Conservation (phyloP, 2,888 invertebrate genomes). For the Hetaerina titia region DNA sequence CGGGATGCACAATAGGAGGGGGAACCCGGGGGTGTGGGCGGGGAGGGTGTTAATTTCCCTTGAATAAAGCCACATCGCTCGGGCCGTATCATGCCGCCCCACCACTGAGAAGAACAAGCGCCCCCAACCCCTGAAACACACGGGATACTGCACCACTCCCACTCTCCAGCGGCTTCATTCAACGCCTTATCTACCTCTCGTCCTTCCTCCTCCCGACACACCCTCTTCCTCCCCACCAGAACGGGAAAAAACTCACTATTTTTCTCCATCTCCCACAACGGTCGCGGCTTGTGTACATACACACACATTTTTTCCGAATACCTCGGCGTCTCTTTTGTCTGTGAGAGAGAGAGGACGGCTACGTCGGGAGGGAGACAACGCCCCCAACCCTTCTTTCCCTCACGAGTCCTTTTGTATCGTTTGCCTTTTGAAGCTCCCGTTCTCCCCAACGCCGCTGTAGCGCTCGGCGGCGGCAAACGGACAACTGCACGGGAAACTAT, state of each 20-base stretch:
- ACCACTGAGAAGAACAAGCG: neutral
- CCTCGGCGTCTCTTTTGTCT: neutral
- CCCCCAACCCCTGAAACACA: neutral
- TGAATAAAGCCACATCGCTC: neutral
- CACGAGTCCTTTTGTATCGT: neutral
- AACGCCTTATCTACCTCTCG: neutral
- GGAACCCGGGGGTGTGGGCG: neutral
- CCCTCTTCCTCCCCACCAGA: neutral
- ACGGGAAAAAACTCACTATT: neutral
- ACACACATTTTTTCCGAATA: neutral
- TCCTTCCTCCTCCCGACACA: neutral
- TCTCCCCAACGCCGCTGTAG: neutral
- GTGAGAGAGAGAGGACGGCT: neutral
- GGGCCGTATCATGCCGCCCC: neutral
- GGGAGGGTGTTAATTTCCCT: neutral
- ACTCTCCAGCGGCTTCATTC: neutral
- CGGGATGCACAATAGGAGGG: neutral
- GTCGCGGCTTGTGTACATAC: neutral
- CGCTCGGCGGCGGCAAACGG: neutral
- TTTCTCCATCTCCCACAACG: neutral
- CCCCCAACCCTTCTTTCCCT: neutral
- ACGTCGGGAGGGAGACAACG: neutral
- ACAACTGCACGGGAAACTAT: neutral
- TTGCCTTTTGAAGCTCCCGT: slow-evolving; percentile 5
- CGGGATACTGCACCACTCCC: neutral